These are phyloP conservation scores for Burhinus oedicnemus DNA, from an alignment of 2,113 vertebrate genomes.

Conservation along the genomic window DNA sequence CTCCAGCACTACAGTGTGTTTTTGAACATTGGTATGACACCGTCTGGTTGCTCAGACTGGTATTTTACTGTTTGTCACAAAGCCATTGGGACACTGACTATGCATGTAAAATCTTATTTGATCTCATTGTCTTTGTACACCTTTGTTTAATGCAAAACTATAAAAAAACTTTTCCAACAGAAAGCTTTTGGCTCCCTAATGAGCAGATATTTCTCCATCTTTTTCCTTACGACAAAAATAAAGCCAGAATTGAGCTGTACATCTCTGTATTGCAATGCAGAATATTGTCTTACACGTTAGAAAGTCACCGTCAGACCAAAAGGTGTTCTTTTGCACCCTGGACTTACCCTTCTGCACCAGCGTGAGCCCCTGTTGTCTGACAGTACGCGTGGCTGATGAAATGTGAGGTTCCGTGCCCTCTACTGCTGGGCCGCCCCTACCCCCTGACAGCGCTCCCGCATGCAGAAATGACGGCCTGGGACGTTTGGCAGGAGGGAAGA, in stretches of 20 bases:
- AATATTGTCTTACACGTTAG: neutral
- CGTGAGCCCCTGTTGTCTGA: neutral
- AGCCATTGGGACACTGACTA: neutral
- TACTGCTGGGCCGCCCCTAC: fast-evolving
- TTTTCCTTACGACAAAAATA: neutral
- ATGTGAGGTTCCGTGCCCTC: too few species aligned
- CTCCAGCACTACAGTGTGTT: neutral
- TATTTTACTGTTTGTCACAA: neutral
- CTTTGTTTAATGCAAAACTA: neutral
- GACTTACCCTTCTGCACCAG: neutral
- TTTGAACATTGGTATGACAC: neutral
- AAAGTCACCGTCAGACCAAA: too few species aligned
- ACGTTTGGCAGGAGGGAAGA: neutral
- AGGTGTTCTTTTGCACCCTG: neutral
- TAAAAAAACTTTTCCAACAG: neutral
- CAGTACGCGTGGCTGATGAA: too few species aligned
- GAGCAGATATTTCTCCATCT: neutral
- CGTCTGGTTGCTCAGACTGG: neutral
- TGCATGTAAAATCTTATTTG: neutral
- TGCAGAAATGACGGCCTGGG: neutral
- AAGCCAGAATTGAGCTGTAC: neutral
- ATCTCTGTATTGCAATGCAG: neutral
- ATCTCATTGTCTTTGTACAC: neutral
- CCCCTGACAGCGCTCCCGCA: neutral
- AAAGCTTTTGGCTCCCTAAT: neutral